These are phyloP conservation scores for Odontamblyopus rebecca DNA, from an alignment of 2,797 vertebrate species.

Conservation along the genomic window DNA sequence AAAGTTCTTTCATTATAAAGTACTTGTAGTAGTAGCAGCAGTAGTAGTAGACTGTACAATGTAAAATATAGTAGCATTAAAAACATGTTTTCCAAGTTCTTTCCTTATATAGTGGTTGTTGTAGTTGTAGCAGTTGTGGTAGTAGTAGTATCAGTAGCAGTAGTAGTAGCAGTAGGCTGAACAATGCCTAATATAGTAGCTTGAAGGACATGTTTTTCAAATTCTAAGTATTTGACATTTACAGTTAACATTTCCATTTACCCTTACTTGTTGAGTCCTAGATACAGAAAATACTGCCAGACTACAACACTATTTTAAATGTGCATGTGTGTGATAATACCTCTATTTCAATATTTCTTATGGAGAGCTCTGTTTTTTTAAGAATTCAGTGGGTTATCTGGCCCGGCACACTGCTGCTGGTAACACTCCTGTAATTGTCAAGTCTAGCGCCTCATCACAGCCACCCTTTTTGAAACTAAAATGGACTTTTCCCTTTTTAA, in stretches of 20 bases:
- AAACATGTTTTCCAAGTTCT: neutral
- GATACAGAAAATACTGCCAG: constrained; percentile 14
- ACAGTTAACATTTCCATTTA: constrained; percentile 10
- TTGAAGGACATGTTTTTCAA: neutral
- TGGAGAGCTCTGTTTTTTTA: constrained; percentile 53
- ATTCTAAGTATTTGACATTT: constrained; percentile 21
- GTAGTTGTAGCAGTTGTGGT: too few species aligned
- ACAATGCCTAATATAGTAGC: neutral
- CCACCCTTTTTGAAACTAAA: constrained; percentile 67
- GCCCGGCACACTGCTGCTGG: constrained; percentile 39
- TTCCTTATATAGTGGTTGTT: too few species aligned
- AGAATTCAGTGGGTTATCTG: constrained; percentile 71
- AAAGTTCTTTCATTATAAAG: too few species aligned
- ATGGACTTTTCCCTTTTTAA: constrained; percentile 58
- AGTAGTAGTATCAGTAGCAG: too few species aligned
- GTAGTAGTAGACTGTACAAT: neutral
- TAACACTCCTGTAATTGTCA: constrained; percentile 68
- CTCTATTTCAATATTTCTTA: constrained; percentile 60
- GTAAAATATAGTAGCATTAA: too few species aligned
- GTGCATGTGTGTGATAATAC: constrained; percentile 50
- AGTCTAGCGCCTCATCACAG: constrained; percentile 58
- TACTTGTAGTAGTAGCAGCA: too few species aligned
- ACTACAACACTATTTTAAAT: constrained; percentile 19
- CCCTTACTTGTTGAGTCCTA: constrained; percentile 14
- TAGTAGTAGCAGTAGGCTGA: neutral